Percentiles rank a stretch among this genome's conserved stretches.
Conservation (phyloP, 1,140 invertebrate species). For the Cepaea nemoralis region DNA sequence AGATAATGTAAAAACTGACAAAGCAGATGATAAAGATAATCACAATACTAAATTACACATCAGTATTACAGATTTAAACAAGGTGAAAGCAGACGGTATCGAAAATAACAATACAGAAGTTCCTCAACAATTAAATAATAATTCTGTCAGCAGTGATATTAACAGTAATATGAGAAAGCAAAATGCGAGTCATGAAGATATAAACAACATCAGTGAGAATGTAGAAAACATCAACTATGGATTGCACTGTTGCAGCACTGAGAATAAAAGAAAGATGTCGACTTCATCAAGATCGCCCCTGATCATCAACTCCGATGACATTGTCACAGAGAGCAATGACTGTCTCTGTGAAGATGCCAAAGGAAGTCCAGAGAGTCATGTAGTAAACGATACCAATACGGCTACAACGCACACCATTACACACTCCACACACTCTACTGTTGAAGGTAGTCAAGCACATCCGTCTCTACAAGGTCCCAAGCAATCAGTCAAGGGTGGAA, state of each 20-base stretch:
- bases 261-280: not conserved
- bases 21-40: not conserved
- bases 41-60: not conserved
- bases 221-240: not conserved
- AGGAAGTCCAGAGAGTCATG: not conserved
- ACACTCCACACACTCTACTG: no score
- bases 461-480: no score
- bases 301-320: not conserved
- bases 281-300: not conserved
- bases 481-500: no score
- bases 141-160: no score
- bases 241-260: not conserved
- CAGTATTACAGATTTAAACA: not conserved
- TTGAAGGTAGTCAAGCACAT: not conserved
- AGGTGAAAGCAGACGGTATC: not conserved
- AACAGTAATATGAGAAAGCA: no score
- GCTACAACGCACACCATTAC: no score
- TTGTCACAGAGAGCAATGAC: not conserved
- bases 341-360: not conserved
- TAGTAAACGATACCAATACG: not conserved
- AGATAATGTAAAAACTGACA: not conserved
- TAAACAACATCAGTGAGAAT: not conserved
- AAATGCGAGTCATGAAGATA: not conserved
- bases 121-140: not conserved
- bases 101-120: not conserved